Conservation (phyloP, 2,113 vertebrate genomes). For the Ovis canadensis region DNA sequence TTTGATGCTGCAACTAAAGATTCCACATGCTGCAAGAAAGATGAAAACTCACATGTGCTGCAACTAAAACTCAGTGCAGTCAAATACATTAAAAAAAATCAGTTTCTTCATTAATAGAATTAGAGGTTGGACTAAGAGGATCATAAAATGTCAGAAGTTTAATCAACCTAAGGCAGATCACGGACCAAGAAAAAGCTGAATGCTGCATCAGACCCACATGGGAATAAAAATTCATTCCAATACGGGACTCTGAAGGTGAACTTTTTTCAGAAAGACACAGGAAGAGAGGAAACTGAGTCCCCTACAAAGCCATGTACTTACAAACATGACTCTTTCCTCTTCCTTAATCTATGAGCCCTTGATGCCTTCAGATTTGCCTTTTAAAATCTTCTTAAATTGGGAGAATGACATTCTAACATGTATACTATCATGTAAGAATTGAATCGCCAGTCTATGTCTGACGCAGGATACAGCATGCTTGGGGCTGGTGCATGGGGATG, state of each 20-base stretch:
- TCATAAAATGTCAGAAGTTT: conserved; percentile 2
- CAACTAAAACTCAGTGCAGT: background rate
- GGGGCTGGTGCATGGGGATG: too few species aligned
- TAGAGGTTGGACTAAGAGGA: background rate
- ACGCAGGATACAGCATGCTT: too few species aligned
- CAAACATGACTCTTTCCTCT: background rate
- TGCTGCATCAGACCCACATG: background rate
- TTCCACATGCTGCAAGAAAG: background rate
- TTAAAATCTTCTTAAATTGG: background rate
- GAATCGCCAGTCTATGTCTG: too few species aligned
- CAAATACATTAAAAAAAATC: background rate
- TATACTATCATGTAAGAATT: too few species aligned
- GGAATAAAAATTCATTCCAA: background rate
- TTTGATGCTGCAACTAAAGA: background rate
- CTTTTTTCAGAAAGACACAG: background rate
- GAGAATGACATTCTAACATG: too few species aligned
- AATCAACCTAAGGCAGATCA: background rate
- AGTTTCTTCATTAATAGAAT: conserved; percentile 23
- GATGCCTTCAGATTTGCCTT: background rate
- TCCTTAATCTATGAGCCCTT: background rate
- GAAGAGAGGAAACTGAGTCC: background rate
- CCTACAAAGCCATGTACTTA: background rate
- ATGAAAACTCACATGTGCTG: background rate
- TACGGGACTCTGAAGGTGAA: background rate
- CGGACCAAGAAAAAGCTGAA: background rate